A percentile compares a stretch with the other conserved stretches of the same genome.
Conservation (phyloP, 1,140 invertebrate genomes). For the Penaeus japonicus region DNA sequence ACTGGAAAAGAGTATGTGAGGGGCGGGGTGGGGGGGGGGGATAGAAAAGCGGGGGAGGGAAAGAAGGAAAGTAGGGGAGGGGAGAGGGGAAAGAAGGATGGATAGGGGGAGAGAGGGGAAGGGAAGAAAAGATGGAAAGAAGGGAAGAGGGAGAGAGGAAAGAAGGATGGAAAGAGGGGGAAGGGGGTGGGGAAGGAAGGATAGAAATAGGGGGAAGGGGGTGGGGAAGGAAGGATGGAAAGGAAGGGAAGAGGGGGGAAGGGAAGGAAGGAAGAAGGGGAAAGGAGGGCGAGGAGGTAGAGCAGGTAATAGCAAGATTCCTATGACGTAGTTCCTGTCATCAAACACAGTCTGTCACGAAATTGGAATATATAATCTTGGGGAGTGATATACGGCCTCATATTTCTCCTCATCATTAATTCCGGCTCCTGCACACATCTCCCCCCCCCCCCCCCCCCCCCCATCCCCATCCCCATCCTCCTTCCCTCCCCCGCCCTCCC, state of each 20-base stretch:
- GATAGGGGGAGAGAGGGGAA: neutral
- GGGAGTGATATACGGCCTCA: neutral
- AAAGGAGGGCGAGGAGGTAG: neutral
- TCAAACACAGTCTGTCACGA: conserved; percentile 24
- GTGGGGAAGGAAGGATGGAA: neutral
- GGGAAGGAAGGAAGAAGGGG: neutral
- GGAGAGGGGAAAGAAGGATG: neutral
- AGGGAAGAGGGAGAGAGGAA: too few relatives aligned
- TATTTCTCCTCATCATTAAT: neutral
- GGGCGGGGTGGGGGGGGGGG: too few relatives aligned
- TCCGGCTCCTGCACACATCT: neutral
- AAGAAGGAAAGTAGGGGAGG: too few relatives aligned
- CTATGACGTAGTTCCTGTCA: conserved; percentile 6
- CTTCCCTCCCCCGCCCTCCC: neutral
- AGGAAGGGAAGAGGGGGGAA: neutral
- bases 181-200: neutral
- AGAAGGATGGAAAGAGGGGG: too few relatives aligned
- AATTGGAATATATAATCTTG: conserved; percentile 37
- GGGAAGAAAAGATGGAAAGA: neutral
- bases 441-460: neutral
- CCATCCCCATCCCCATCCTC: neutral
- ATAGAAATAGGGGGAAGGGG: neutral
- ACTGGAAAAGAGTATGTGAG: too few relatives aligned
- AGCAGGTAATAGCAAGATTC: conserved; percentile 4
- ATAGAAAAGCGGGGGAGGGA: too few relatives aligned